phyloP scores from a whole-genome alignment of 1,140 invertebrate species.

The Anastrepha obliqua region DNA sequence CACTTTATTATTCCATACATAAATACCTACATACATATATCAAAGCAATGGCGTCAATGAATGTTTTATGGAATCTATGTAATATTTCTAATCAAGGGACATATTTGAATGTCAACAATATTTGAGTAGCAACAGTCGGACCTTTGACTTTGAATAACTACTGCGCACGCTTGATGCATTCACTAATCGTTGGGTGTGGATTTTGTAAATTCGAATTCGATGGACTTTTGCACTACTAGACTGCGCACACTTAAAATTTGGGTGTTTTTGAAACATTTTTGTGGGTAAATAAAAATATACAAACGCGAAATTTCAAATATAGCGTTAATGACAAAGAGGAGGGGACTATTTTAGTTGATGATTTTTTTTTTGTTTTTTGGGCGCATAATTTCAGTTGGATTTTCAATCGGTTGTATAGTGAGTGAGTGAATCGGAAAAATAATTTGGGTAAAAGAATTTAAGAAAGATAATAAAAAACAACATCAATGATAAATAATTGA shows the following conservation, averaged over 20 bases:
- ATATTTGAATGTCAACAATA: no score
- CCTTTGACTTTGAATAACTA: no score
- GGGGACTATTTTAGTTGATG: background rate
- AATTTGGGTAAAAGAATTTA: background rate
- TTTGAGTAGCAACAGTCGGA: no score
- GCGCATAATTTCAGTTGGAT: background rate
- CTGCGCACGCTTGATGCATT: no score
- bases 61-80: no score
- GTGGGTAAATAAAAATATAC: background rate
- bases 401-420: background rate
- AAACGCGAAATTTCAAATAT: background rate
- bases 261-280: background rate
- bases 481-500: no score
- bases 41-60: no score
- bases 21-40: no score
- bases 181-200: background rate
- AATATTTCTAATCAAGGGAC: no score
- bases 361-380: background rate
- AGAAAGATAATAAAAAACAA: background rate
- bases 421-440: background rate
- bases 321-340: background rate
- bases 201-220: conserved; percentile 16
- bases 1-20: no score
- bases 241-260: background rate
- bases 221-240: conserved; percentile 23